A percentile compares a stretch with the other conserved stretches of the same genome.
These are phyloP conservation scores for Rhopalosiphum maidis DNA, from an alignment of 1,140 invertebrate species.

Conservation along the genomic window DNA sequence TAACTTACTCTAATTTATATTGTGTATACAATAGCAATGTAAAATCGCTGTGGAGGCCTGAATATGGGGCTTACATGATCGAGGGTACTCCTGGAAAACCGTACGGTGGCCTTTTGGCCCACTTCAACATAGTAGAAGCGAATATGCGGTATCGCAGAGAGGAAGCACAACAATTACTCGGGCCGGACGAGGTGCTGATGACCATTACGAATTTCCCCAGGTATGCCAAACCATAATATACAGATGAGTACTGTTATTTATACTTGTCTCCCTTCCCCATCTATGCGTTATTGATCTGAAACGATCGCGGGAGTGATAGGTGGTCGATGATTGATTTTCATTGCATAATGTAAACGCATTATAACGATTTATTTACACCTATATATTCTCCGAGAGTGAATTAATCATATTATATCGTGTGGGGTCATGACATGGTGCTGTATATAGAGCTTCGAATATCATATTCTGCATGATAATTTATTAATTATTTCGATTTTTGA, in stretches of 20 bases:
- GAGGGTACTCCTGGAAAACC: conserved; percentile 99
- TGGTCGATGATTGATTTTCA: not conserved
- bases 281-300: not conserved
- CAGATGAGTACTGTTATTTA: not conserved
- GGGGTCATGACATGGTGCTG: not conserved
- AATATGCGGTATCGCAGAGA: conserved; percentile 93
- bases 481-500: not conserved
- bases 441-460: not conserved
- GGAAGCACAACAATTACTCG: conserved; percentile 81
- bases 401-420: not conserved
- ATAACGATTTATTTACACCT: not conserved
- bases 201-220: conserved; percentile 92
- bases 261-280: not conserved
- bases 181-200: conserved; percentile 84
- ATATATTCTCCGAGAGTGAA: not conserved
- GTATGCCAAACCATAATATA: conserved; percentile 64
- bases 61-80: conserved; percentile 98
- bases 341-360: not conserved
- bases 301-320: not conserved
- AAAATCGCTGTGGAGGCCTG: conserved; percentile 93
- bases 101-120: conserved; percentile 88
- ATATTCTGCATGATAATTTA: not conserved
- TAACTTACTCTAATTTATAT: not conserved
- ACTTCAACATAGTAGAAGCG: conserved; percentile 97
- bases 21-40: conserved; percentile 67